phyloP scores from a whole-genome alignment of 35 echinoderm and acorn worm genomes.

The Lytechinus variegatus region DNA sequence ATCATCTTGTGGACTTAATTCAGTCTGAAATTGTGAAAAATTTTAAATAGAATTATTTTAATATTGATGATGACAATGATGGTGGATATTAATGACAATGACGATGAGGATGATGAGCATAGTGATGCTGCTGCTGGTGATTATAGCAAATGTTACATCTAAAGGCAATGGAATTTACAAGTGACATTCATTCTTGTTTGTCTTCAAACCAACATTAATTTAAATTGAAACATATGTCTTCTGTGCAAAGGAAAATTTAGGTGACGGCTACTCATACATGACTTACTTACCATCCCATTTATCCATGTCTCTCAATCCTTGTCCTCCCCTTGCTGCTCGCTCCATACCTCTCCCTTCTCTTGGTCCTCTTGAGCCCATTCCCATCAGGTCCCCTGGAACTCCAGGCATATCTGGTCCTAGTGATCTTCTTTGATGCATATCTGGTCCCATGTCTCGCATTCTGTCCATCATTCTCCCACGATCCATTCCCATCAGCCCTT shows the following conservation, averaged over 20 bases:
- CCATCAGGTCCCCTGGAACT: background rate
- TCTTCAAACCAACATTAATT: too few relatives aligned
- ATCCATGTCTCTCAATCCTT: conserved; percentile 15
- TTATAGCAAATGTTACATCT: too few relatives aligned
- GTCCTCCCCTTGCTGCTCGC: background rate
- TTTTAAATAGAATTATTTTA: too few relatives aligned
- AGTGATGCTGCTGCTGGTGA: too few relatives aligned
- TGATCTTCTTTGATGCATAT: background rate
- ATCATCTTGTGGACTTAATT: too few relatives aligned
- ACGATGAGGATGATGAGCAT: too few relatives aligned
- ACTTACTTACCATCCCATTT: conserved; percentile 17
- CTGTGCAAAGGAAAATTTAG: background rate
- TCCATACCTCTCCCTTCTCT: background rate
- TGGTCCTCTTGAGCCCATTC: conserved; percentile 20
- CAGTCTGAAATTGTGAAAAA: too few relatives aligned
- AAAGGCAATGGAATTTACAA: too few relatives aligned
- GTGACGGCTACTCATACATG: background rate
- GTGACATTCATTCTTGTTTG: too few relatives aligned
- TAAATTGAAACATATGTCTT: background rate
- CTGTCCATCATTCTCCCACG: background rate
- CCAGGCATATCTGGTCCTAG: background rate
- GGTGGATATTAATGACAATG: too few relatives aligned
- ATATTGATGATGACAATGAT: too few relatives aligned
- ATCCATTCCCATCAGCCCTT: too few relatives aligned
- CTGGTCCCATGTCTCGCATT: background rate